These are phyloP conservation scores for Anarhynchus alexandrinus DNA, from an alignment of 2,113 vertebrate species.

Conservation along the genomic window DNA sequence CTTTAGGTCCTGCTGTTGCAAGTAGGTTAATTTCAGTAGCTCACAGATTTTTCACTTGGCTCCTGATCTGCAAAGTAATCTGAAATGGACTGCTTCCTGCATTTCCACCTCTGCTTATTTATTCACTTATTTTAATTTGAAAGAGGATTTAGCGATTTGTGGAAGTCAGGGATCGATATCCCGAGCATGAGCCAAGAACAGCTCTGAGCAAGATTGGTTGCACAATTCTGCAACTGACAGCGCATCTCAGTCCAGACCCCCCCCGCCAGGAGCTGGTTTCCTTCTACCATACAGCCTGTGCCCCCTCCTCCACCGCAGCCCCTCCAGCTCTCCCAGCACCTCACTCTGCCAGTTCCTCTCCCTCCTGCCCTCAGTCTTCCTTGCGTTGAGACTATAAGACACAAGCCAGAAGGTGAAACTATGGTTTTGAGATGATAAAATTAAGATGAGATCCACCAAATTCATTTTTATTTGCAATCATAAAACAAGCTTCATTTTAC, in stretches of 20 bases:
- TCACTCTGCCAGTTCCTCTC: background rate
- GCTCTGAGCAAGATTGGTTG: background rate
- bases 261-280: background rate
- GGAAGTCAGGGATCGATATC: background rate
- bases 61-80: background rate
- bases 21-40: background rate
- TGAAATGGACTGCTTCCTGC: background rate
- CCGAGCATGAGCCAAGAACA: background rate
- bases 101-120: conserved; percentile 3
- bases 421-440: conserved; percentile 29
- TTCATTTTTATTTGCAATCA: conserved; percentile 59
- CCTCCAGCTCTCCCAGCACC: background rate
- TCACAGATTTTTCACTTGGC: background rate
- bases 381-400: background rate
- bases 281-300: background rate
- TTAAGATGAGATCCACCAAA: conserved; percentile 46
- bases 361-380: background rate
- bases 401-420: conserved; percentile 27
- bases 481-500: conserved; percentile 60
- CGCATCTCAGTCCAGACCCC: background rate
- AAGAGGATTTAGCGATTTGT: background rate
- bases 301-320: background rate
- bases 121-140: conserved; percentile 47
- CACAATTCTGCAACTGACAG: background rate
- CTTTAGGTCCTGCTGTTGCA: background rate